Evolutionary conservation across 1,140 invertebrate species (phyloP).

Genomic region (Eurosta solidaginis): DNA sequence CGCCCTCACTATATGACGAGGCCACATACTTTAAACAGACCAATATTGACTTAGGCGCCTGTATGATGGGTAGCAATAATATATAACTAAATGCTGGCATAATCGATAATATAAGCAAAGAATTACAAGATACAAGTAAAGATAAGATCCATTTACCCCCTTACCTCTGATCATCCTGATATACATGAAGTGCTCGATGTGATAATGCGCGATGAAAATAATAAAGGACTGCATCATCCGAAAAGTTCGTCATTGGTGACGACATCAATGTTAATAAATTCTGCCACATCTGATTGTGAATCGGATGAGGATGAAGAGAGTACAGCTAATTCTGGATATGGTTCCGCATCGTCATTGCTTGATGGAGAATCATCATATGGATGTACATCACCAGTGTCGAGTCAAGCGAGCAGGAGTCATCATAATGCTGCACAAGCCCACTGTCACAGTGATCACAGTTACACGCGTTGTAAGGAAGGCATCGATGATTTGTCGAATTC

Average conservation of each 20-base stretch:
- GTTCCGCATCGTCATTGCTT: slow-evolving; percentile 35
- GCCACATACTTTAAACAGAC: slow-evolving; percentile 43
- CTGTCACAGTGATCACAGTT: slow-evolving; percentile 70
- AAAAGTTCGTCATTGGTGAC: slow-evolving; percentile 24
- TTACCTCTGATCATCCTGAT: slow-evolving; percentile 13
- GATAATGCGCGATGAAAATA: slow-evolving; percentile 36
- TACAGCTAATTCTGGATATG: slow-evolving; percentile 35
- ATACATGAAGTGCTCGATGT: slow-evolving; percentile 47
- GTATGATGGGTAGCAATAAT: slow-evolving; percentile 57
- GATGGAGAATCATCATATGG: slow-evolving; percentile 29
- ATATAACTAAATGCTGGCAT: slow-evolving; percentile 42
- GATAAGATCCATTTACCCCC: slow-evolving; percentile 31
- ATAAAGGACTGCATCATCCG: background rate
- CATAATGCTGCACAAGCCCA: slow-evolving; percentile 38
- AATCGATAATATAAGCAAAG: slow-evolving; percentile 46
- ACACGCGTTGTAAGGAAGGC: slow-evolving; percentile 64
- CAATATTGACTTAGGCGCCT: slow-evolving; percentile 53
- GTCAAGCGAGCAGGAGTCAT: slow-evolving; percentile 19
- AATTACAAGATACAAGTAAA: slow-evolving; percentile 51
- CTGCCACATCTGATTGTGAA: slow-evolving; percentile 29
- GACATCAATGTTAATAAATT: background rate
- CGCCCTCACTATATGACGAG: slow-evolving; percentile 44
- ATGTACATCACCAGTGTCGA: slow-evolving; percentile 32
- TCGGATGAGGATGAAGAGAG: slow-evolving; percentile 44
- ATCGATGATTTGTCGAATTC: slow-evolving; percentile 66